These are phyloP conservation scores for Archips crataeganus DNA, from an alignment of 2,888 invertebrate species.

Conservation along the genomic window DNA sequence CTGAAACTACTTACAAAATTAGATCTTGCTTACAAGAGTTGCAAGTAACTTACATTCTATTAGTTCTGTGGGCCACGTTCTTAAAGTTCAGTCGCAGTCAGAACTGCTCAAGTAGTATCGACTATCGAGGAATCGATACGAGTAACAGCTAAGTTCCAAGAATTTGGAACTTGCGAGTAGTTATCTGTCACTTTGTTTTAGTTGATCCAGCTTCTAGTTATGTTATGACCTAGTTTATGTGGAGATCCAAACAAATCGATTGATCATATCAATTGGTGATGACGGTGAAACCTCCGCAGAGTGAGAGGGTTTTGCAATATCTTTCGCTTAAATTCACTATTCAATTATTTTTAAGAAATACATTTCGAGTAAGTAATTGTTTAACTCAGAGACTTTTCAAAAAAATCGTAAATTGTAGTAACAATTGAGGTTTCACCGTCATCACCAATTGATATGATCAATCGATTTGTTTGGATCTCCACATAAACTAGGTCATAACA, in stretches of 20 bases:
- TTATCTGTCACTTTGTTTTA: slow-evolving; percentile 23
- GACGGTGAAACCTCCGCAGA: no score
- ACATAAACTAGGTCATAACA: no score
- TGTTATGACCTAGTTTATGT: slow-evolving; percentile 8
- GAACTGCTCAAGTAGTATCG: not conserved
- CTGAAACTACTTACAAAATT: slow-evolving; percentile 5
- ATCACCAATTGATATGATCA: no score
- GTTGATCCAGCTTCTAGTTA: slow-evolving; percentile 11
- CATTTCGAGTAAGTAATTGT: no score
- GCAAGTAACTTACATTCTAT: slow-evolving; percentile 10
- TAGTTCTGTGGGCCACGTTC: not conserved
- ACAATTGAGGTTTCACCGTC: no score
- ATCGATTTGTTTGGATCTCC: no score
- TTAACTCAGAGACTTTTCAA: no score
- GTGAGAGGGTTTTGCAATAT: no score
- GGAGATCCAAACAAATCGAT: not conserved
- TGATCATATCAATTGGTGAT: not conserved
- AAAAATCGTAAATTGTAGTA: no score
- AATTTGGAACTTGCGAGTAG: slow-evolving; percentile 15
- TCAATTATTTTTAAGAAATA: no score
- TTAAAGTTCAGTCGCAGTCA: slow-evolving; percentile 7
- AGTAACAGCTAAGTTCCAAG: slow-evolving; percentile 15
- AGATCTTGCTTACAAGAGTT: slow-evolving; percentile 9
- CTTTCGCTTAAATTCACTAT: no score
- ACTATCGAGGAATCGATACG: slow-evolving; percentile 1